These are phyloP conservation scores for Sitta carolinensis DNA, from an alignment of 2,797 vertebrate species.

Conservation along the genomic window DNA sequence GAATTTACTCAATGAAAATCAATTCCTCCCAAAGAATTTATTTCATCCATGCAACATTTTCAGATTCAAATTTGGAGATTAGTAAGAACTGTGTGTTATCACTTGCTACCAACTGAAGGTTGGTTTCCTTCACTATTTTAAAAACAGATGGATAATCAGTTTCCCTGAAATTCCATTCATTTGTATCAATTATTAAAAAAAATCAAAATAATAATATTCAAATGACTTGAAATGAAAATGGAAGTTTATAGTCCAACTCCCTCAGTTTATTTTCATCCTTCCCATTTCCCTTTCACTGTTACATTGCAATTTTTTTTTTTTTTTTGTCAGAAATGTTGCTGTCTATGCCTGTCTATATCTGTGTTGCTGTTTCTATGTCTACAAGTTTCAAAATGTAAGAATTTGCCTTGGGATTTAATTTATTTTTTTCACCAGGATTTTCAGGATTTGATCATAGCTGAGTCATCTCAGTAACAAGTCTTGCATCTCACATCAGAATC, in stretches of 20 bases:
- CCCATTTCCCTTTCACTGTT: background rate
- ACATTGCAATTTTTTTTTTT: background rate
- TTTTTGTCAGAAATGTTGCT: background rate
- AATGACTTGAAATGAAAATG: background rate
- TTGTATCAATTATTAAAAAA: background rate
- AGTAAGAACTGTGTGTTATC: background rate
- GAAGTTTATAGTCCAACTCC: background rate
- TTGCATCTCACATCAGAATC: background rate
- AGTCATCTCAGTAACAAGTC: background rate
- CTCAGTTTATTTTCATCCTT: background rate
- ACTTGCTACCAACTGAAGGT: background rate
- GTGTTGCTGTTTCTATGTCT: background rate
- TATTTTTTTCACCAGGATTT: background rate
- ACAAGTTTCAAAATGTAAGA: background rate
- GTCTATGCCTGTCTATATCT: background rate
- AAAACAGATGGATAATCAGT: background rate
- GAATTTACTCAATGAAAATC: conserved; percentile 6
- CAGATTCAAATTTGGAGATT: background rate
- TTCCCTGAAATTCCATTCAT: background rate
- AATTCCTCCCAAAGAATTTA: background rate
- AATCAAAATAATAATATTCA: background rate
- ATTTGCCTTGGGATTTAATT: background rate
- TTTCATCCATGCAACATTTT: background rate
- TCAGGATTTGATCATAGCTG: background rate
- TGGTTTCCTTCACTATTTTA: background rate